phyloP scores from a whole-genome alignment of 2,113 vertebrate genomes.

The Aspidoscelis tigris region DNA sequence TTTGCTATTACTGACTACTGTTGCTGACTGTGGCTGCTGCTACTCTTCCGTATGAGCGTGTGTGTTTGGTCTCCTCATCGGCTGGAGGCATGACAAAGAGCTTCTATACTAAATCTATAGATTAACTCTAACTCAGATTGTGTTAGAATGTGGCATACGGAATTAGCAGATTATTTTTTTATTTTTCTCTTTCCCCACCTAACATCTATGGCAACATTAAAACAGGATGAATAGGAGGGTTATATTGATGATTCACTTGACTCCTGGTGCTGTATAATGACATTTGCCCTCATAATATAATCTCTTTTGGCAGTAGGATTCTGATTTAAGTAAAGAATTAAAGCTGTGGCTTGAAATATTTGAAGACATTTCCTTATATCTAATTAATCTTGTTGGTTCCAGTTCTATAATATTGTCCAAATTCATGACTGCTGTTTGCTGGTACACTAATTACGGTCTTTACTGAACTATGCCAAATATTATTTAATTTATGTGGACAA shows the following conservation, averaged over 20 bases:
- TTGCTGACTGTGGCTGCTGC: too few relatives aligned
- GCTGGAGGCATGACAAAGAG: too few relatives aligned
- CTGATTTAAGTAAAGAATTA: slow-evolving; percentile 6
- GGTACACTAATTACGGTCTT: background rate
- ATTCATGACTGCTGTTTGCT: background rate
- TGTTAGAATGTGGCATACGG: background rate
- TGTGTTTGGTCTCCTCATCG: too few relatives aligned
- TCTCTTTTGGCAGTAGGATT: background rate
- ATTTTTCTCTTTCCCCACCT: background rate
- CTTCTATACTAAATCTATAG: too few relatives aligned
- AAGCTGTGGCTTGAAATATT: background rate
- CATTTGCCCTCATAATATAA: background rate
- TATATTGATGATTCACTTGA: slow-evolving; percentile 10
- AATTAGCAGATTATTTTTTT: background rate
- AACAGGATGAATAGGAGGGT: background rate
- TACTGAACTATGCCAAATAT: background rate
- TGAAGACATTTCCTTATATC: slow-evolving; percentile 1
- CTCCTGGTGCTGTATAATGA: background rate
- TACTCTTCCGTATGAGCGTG: too few relatives aligned
- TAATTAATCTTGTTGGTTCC: background rate
- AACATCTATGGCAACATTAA: background rate
- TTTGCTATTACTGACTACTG: too few relatives aligned
- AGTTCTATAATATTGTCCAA: background rate
- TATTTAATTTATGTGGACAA: background rate
- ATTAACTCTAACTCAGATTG: too few relatives aligned